These are phyloP conservation scores for Macrosteles quadrilineatus DNA, from an alignment of 1,140 invertebrate species.

Conservation along the genomic window DNA sequence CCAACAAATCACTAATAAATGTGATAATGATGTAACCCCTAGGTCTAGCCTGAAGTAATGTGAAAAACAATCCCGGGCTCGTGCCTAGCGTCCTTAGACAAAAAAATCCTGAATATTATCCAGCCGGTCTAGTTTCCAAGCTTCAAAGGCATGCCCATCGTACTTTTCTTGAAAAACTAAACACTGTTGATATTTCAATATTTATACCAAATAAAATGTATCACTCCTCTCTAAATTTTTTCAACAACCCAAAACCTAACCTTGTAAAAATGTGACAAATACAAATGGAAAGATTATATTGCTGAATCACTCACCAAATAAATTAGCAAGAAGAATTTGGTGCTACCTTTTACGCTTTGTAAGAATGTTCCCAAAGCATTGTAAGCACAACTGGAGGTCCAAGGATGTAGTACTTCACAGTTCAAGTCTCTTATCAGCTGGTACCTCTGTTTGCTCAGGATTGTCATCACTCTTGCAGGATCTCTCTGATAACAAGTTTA, in stretches of 20 bases:
- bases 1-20: no score
- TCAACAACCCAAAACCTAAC: not conserved
- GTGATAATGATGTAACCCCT: no score
- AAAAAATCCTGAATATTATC: no score
- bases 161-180: no score
- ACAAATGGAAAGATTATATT: not conserved
- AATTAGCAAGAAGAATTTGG: not conserved
- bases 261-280: not conserved
- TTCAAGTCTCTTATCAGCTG: not conserved
- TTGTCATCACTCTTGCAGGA: not conserved
- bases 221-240: not conserved
- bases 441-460: not conserved
- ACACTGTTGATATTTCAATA: no score
- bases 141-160: no score
- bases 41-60: no score
- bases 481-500: no score
- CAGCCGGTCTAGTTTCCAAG: no score
- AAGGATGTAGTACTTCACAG: not conserved
- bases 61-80: no score
- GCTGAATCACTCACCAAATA: constrained; percentile 1
- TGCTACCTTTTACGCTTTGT: not conserved
- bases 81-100: no score
- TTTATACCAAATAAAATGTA: no score
- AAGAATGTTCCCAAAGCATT: not conserved
- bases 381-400: not conserved